A percentile compares a stretch with the other conserved stretches of the same genome.
Evolutionary conservation across 2,888 invertebrate species (phyloP).

Genomic region (Odontothrips loti): DNA sequence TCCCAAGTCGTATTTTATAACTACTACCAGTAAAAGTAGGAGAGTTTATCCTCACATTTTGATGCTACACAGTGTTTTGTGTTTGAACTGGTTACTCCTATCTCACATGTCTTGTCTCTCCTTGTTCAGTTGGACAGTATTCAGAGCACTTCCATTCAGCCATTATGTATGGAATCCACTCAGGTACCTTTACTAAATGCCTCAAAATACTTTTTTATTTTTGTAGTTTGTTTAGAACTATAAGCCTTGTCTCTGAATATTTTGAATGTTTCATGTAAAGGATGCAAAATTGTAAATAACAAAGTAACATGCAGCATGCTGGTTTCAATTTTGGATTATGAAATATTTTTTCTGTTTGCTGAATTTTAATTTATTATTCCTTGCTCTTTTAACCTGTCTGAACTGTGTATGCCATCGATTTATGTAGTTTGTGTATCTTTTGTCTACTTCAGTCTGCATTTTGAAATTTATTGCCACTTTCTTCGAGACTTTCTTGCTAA

Average conservation of each 20-base stretch:
- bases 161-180: conserved; percentile 21
- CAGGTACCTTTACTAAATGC: background rate
- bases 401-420: background rate
- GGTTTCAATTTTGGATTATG: too few relatives aligned
- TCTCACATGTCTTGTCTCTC: conserved; percentile 3
- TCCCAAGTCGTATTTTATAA: too few relatives aligned
- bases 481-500: too few relatives aligned
- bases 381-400: background rate
- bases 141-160: conserved; percentile 26
- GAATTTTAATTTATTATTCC: too few relatives aligned
- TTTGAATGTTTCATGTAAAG: too few relatives aligned
- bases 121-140: conserved; percentile 20
- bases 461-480: too few relatives aligned
- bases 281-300: too few relatives aligned
- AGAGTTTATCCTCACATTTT: background rate
- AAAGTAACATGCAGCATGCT: too few relatives aligned
- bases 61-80: background rate
- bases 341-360: background rate
- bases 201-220: background rate
- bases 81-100: background rate
- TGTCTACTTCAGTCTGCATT: background rate
- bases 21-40: too few relatives aligned
- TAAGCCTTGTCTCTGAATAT: background rate
- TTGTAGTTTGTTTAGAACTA: background rate
- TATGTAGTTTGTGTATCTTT: background rate